Evolutionary conservation across 2,113 vertebrate genomes (phyloP), one percentile per base, ranked within the genome.

Genomic region (Boulengeromyrus knoepffleri): DNA sequence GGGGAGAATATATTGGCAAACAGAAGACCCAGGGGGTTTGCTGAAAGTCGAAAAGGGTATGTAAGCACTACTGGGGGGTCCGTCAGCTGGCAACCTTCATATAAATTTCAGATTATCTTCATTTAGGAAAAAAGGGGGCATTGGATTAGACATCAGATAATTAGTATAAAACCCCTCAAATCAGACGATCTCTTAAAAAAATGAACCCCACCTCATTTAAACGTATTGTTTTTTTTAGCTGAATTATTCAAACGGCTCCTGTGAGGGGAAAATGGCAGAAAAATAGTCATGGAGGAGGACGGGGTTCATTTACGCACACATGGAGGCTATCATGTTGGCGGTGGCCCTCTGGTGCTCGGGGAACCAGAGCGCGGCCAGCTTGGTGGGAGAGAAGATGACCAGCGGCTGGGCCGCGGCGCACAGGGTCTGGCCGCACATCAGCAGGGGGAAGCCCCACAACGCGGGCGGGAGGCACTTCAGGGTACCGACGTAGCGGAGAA

Each of bases 331-430:
- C 95, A 95, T 98, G 95, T 99, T 99, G 50, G 98, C 98, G 0
- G 96, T 98, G 2, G 97, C 96, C 39, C 98, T 95, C 93, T 99
- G 98, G 89, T 97, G 94, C 49, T 98, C 97, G 0, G 98, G 98
- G 92, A 99, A 99, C 99, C 98, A 99, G 17, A 98, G 90, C 0
- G 98, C 97, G 1, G 98, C 98, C 92, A 99, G 90, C 92, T 99
- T 99, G 88, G 98, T 98, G 0, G 98, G 99, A 87, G 97, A 94
- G 93, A 98, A 99, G 89, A 99, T 91, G 89, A 99, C 94, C 93
- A 99, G 95, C 0, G 97, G 97, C 94, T 99, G 98, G 58, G 98
- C 98, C 87, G 97, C 19, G 0, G 97, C 97, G 15, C 96, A 96
- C 6, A 99, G 88, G 13, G 95, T 96, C 92, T 99, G 99, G 0